phyloP scores from a whole-genome alignment of 2,797 vertebrate species.

The Holocentrus rufus region DNA sequence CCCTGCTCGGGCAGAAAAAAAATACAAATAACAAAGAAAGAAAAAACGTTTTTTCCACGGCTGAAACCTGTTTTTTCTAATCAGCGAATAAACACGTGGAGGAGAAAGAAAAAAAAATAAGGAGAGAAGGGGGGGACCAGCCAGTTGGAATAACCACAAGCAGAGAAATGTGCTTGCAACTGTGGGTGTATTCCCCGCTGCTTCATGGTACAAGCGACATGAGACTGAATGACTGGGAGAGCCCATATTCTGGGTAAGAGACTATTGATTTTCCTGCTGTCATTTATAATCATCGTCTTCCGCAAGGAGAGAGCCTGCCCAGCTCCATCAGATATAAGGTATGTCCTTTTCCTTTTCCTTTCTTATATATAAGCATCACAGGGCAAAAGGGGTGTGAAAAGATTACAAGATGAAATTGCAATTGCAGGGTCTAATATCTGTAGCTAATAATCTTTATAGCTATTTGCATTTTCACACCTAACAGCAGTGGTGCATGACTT shows the following conservation, averaged over 20 bases:
- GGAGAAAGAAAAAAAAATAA: constrained; percentile 30
- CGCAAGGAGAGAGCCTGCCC: constrained; percentile 40
- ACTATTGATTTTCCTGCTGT: constrained; percentile 70
- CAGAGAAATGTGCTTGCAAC: constrained; percentile 49
- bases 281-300: constrained; percentile 66
- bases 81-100: constrained; percentile 52
- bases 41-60: not conserved
- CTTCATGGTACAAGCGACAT: constrained; percentile 54
- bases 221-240: constrained; percentile 62
- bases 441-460: constrained; percentile 39
- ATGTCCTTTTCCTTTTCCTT: constrained; percentile 30
- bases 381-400: constrained; percentile 23
- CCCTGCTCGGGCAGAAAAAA: not conserved
- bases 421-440: constrained; percentile 47
- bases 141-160: constrained; percentile 60
- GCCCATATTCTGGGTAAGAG: constrained; percentile 60
- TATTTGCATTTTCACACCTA: constrained; percentile 51
- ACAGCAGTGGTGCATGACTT: constrained; percentile 31
- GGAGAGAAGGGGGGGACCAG: constrained; percentile 48
- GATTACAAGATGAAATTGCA: constrained; percentile 45
- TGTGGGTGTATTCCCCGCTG: constrained; percentile 53
- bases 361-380: constrained; percentile 6
- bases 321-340: constrained; percentile 61
- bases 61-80: not conserved
- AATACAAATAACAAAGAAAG: not conserved